Evolutionary conservation across 2,113 vertebrate species (phyloP).

Genomic region (Bufo gargarizans): DNA sequence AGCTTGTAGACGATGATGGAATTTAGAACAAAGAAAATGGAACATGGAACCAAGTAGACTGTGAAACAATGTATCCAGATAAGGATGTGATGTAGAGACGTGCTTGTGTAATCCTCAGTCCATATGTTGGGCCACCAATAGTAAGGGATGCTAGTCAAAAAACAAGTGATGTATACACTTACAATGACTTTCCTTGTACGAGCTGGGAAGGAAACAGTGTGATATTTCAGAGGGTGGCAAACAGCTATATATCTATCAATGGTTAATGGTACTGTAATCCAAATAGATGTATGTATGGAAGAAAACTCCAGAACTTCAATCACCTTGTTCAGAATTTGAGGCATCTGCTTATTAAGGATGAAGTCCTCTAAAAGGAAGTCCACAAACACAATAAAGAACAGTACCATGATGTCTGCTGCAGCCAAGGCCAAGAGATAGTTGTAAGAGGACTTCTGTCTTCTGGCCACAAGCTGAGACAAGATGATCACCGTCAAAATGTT

Average conservation of each 20-base stretch:
- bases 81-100: constrained; percentile 84
- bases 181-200: constrained; percentile 90
- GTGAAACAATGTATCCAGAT: constrained; percentile 94
- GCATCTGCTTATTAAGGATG: constrained; percentile 83
- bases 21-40: constrained; percentile 93
- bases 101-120: constrained; percentile 83
- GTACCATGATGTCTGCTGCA: constrained; percentile 91
- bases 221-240: constrained; percentile 93
- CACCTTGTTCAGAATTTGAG: constrained; percentile 82
- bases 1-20: constrained; percentile 90
- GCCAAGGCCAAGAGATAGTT: constrained; percentile 97
- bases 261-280: constrained; percentile 94
- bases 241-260: constrained; percentile 94
- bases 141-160: constrained; percentile 89
- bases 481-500: constrained; percentile 96
- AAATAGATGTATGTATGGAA: constrained; percentile 96
- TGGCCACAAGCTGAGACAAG: constrained; percentile 92
- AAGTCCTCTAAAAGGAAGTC: constrained; percentile 96
- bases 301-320: constrained; percentile 95
- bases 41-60: constrained; percentile 91
- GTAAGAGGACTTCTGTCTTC: constrained; percentile 96
- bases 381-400: constrained; percentile 94
- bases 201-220: constrained; percentile 91
- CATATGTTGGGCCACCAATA: constrained; percentile 98
- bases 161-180: constrained; percentile 86